Conservation (phyloP, 1,140 invertebrate species). For the Hetaerina americana region DNA sequence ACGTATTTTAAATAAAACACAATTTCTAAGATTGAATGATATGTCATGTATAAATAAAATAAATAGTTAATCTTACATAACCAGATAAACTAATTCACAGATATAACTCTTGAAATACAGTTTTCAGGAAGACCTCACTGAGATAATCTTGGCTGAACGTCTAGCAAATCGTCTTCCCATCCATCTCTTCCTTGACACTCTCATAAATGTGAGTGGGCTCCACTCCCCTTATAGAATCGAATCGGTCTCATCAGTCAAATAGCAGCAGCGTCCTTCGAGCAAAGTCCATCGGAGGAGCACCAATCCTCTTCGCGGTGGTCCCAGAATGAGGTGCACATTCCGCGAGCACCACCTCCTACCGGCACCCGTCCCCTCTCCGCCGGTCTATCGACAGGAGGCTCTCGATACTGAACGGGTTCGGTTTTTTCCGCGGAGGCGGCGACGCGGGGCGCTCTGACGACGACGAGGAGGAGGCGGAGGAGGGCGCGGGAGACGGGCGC, state of each 20-base stretch:
- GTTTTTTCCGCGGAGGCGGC: neutral
- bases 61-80: neutral
- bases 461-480: slow-evolving; percentile 5
- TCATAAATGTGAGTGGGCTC: too few species aligned
- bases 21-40: neutral
- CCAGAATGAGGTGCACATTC: neutral
- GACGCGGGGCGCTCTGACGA: neutral
- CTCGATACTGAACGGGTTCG: slow-evolving; percentile 18
- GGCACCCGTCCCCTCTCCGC: neutral
- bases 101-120: too few species aligned
- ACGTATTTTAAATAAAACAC: neutral
- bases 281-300: too few species aligned
- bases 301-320: neutral
- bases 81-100: neutral
- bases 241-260: too few species aligned
- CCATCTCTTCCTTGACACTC: too few species aligned
- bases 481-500: too few species aligned
- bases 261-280: too few species aligned
- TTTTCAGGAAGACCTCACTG: neutral
- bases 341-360: neutral
- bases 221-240: too few species aligned
- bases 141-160: too few species aligned
- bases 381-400: slow-evolving; percentile 11
- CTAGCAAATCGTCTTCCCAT: too few species aligned
- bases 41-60: neutral